Conservation (phyloP, 2,113 vertebrate species). For the Albula goreensis region DNA sequence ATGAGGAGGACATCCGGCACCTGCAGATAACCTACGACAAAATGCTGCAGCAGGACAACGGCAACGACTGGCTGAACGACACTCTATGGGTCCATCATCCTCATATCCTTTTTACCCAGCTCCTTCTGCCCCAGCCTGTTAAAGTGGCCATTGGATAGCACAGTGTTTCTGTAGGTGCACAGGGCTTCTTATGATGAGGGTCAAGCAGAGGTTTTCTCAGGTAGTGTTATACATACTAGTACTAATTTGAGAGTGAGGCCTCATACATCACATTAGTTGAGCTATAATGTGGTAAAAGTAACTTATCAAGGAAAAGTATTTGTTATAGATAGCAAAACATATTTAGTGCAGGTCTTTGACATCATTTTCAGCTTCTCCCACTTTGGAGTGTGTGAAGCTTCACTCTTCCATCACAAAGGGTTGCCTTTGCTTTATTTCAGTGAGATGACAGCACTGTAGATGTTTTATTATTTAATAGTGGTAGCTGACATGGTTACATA, state of each 20-base stretch:
- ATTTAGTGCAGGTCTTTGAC: too few relatives aligned
- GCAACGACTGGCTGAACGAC: conserved; percentile 87
- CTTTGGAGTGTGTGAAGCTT: not conserved
- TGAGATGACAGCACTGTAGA: too few relatives aligned
- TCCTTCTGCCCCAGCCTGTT: not conserved
- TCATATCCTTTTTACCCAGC: conserved; percentile 86
- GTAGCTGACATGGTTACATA: not conserved
- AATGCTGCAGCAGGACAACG: conserved; percentile 79
- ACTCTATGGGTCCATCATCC: conserved; percentile 90
- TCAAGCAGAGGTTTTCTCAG: not conserved
- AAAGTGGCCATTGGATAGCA: too few relatives aligned
- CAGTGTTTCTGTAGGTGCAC: not conserved
- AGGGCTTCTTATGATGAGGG: not conserved
- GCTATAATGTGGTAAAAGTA: not conserved
- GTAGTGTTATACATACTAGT: too few relatives aligned
- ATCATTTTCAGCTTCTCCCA: not conserved
- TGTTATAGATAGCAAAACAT: too few relatives aligned
- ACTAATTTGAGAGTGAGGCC: too few relatives aligned
- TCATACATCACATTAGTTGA: not conserved
- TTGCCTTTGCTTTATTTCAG: too few relatives aligned
- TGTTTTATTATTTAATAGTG: too few relatives aligned
- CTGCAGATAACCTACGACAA: conserved; percentile 82
- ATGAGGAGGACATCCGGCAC: conserved; percentile 88
- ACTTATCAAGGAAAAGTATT: too few relatives aligned
- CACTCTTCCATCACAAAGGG: too few relatives aligned